Evolutionary conservation across 2,888 invertebrate genomes (phyloP), one percentile per base, ranked within the genome.

Genomic region (Pachymerium ferrugineum): DNA sequence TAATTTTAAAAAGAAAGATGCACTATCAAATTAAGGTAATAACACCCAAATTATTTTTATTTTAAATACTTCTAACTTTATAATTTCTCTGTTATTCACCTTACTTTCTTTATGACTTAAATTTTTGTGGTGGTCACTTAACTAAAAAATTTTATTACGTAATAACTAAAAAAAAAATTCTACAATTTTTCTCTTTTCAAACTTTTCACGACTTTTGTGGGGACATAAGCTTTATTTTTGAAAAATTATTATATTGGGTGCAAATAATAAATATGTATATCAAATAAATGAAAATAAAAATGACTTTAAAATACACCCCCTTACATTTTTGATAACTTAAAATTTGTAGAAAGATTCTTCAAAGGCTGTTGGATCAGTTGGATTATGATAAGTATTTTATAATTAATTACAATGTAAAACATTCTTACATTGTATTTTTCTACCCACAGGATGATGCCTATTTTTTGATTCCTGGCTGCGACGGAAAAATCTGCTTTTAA

Each of bases 241-340:
- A 6, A 47, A 14, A 6, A 47, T n/a, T n/a, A 47, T 38, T n/a
- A 38, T 38, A n/a, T n/a, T 47, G 47, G 47, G 47, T 47, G 47
- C 47, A 47, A 47, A 47, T 16, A 22, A 47, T 47, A 47, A 47
- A 47, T 16, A 14, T 47, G 47, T 47, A 47, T 47, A 47, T 47
- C 47, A 47, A 47, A 47, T 47, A 47, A 42, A 47, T 47, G 47
- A 47, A 47, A 47, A 47, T 47, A 47, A 47, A 47, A 16, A 47
- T 47, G 47, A 47, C 47, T 47, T 47, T 47, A 19, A 47, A 16
- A 47, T 47, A 14, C n/a, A 38, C n/a, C n/a, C 38, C 8, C n/a
- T 38, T 38, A 38, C 38, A 38, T 38, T 38, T n/a, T n/a, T n/a
- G 3, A 38, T 38, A 38, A 38, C 12, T 38, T n/a, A 38, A 38